Conservation (phyloP, 2,888 invertebrate genomes). For the Acanthopleura granulata region DNA sequence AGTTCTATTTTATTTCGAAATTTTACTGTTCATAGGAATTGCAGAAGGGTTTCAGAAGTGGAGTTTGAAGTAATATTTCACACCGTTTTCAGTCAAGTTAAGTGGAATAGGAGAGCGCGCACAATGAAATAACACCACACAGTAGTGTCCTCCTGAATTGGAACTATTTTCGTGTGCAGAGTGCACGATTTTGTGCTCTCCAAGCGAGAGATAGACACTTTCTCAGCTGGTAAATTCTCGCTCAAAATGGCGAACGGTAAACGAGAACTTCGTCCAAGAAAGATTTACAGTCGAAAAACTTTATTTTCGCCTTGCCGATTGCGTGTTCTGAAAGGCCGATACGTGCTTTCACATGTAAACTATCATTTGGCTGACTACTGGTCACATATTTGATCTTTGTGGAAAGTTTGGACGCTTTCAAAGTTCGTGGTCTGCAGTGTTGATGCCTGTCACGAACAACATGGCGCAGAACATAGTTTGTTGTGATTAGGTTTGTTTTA, state of each 20-base stretch:
- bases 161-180: too few species aligned
- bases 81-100: too few species aligned
- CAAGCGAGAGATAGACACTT: neutral
- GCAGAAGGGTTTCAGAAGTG: too few species aligned
- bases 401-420: conserved; percentile 15
- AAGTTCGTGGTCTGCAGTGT: neutral
- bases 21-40: too few species aligned
- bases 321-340: neutral
- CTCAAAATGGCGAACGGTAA: conserved; percentile 12
- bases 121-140: too few species aligned
- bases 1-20: too few species aligned
- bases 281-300: neutral
- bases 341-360: too few species aligned
- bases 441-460: conserved; percentile 3
- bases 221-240: conserved; percentile 19
- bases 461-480: conserved; percentile 2
- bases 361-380: too few species aligned
- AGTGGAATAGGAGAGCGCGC: too few species aligned
- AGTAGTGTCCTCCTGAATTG: too few species aligned
- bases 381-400: neutral
- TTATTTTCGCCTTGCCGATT: neutral
- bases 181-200: too few species aligned
- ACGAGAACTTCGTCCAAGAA: conserved; percentile 11
- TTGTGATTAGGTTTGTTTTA: conserved; percentile 2
- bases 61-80: too few species aligned